Conservation (phyloP, 1,140 invertebrate species). For the Scaptomyza graminum region DNA sequence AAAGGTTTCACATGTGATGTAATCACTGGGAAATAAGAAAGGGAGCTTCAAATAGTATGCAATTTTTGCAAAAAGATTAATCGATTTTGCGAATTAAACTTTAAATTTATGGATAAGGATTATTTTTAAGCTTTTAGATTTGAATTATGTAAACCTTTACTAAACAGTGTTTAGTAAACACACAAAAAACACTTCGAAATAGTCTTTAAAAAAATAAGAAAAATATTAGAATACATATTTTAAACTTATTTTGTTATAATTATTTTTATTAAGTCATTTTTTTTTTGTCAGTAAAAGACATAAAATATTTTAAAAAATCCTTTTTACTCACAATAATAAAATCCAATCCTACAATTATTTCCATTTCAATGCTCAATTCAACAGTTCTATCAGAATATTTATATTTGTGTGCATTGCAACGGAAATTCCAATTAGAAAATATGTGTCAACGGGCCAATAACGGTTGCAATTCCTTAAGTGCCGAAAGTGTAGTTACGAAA, state of each 20-base stretch:
- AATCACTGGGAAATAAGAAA: constrained; percentile 24
- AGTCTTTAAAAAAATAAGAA: no score
- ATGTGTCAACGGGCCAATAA: constrained; percentile 74
- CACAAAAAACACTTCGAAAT: no score
- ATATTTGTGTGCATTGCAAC: constrained; percentile 32
- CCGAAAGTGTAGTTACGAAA: constrained; percentile 21
- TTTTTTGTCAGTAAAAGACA: no score
- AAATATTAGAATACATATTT: no score
- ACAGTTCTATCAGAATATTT: not conserved
- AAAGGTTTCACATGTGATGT: constrained; percentile 7
- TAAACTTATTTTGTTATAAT: no score
- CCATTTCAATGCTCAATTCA: constrained; percentile 6
- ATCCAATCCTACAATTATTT: not conserved
- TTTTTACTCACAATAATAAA: not conserved
- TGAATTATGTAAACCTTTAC: no score
- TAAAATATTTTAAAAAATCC: not conserved
- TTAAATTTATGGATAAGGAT: not conserved
- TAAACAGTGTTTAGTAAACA: no score
- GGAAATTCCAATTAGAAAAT: constrained; percentile 78
- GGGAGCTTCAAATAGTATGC: not conserved
- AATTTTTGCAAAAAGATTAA: not conserved
- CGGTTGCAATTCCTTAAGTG: constrained; percentile 24
- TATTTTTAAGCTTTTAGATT: no score
- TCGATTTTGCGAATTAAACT: not conserved
- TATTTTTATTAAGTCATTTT: no score